Percentiles rank a stretch among this genome's conserved stretches.
phyloP scores from a whole-genome alignment of 2,113 vertebrate species.

The Nicator chloris region DNA sequence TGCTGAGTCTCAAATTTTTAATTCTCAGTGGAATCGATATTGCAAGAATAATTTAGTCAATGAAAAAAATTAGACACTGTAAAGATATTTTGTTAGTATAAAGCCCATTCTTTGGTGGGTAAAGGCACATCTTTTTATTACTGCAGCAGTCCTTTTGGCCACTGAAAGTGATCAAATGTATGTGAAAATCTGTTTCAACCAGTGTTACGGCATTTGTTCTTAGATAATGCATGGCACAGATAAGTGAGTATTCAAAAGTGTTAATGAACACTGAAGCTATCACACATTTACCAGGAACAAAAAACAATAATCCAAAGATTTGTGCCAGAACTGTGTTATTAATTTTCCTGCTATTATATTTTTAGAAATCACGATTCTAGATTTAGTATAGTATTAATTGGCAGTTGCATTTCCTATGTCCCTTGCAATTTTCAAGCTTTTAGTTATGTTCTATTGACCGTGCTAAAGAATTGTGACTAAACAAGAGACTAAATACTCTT shows the following conservation, averaged over 20 bases:
- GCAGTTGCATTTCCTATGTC: not conserved
- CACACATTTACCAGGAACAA: not conserved
- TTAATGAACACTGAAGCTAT: not conserved
- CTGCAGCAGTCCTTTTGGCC: not conserved
- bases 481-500: not conserved
- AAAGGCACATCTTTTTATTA: not conserved
- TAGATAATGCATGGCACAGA: not conserved
- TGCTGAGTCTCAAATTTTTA: not conserved
- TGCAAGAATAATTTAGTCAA: not conserved
- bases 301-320: not conserved
- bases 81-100: not conserved
- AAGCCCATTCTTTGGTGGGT: not conserved
- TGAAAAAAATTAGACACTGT: not conserved
- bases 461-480: not conserved
- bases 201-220: not conserved
- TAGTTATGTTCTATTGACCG: not conserved
- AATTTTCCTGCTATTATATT: not conserved
- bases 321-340: not conserved
- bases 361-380: not conserved
- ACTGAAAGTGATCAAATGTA: not conserved
- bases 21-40: not conserved
- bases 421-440: not conserved
- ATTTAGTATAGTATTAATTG: not conserved
- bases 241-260: not conserved
- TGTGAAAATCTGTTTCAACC: not conserved